Conservation (phyloP, 2,113 vertebrate species). For the Solea solea region DNA sequence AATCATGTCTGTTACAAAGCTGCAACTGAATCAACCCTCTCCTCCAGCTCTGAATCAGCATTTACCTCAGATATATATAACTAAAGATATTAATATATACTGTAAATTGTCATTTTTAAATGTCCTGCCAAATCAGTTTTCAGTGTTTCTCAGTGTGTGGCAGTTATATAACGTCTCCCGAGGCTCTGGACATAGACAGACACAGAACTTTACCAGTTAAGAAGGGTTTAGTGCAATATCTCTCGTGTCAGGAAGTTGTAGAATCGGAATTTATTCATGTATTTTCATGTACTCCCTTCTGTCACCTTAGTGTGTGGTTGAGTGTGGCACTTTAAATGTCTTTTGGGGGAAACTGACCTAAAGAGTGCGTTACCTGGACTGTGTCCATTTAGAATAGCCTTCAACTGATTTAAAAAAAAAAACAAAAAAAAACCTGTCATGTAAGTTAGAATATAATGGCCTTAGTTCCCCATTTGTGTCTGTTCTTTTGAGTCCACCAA, state of each 20-base stretch:
- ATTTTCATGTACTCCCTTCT: neutral
- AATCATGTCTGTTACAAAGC: no score
- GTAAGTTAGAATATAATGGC: no score
- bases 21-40: no score
- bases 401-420: no score
- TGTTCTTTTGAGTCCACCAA: neutral
- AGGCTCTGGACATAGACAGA: neutral
- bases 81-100: no score
- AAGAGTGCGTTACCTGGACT: neutral
- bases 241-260: neutral
- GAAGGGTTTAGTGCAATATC: neutral
- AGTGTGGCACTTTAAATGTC: neutral
- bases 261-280: neutral
- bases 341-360: neutral
- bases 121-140: no score
- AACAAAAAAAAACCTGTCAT: no score
- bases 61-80: no score
- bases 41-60: no score
- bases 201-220: neutral
- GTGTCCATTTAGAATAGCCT: neutral
- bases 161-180: neutral
- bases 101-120: no score
- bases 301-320: neutral
- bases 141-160: no score
- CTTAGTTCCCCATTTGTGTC: neutral